Evolutionary conservation across 2,113 vertebrate genomes (phyloP).

Genomic region (Varanus komodoensis): DNA sequence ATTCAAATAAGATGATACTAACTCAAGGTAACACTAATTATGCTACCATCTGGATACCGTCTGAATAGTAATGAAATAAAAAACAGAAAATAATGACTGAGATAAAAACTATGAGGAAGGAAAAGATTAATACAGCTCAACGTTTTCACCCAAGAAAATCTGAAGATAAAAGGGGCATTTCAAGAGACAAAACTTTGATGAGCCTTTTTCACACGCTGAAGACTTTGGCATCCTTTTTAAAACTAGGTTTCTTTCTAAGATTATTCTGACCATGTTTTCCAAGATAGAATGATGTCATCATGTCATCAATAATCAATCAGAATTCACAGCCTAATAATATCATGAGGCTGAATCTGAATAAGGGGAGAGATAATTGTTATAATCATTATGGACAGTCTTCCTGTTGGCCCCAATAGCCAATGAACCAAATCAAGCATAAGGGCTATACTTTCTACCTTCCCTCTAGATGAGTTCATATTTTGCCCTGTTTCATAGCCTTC

Average conservation of each 20-base stretch:
- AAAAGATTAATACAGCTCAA: not conserved
- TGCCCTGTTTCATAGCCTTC: not conserved
- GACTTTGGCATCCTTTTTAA: not conserved
- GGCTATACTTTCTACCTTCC: not conserved
- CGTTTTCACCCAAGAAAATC: not conserved
- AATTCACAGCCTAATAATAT: not conserved
- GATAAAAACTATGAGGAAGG: not conserved
- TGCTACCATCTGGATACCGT: conserved; percentile 18
- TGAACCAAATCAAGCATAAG: not conserved
- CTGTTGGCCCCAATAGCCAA: not conserved
- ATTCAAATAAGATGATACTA: not conserved
- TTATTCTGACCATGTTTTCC: not conserved
- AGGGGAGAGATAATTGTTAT: too few species aligned
- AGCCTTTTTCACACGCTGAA: not conserved
- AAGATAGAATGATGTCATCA: not conserved
- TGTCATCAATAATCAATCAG: not conserved
- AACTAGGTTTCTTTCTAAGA: not conserved
- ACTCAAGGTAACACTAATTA: not conserved
- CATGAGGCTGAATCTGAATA: not conserved
- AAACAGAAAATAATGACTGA: not conserved
- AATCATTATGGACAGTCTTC: not conserved
- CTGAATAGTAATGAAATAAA: not conserved
- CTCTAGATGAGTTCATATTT: not conserved
- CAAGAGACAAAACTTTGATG: not conserved
- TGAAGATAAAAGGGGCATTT: not conserved